A percentile compares a stretch with the other conserved stretches of the same genome.
These are phyloP conservation scores for Sebastes trivittatus DNA, from an alignment of 2,797 vertebrate species.

Conservation along the genomic window DNA sequence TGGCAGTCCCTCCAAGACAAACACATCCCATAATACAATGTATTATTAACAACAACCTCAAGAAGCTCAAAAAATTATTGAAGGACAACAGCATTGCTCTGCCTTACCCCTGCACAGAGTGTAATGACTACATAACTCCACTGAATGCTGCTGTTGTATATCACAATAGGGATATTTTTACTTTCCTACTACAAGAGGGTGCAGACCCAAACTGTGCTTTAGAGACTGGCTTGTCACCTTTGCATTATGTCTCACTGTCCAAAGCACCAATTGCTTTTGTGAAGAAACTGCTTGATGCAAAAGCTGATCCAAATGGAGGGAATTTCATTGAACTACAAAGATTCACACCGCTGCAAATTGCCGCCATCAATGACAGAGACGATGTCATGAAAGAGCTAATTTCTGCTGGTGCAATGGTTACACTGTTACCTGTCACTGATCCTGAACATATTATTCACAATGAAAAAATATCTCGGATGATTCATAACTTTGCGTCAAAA, in stretches of 20 bases:
- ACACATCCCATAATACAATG: no score
- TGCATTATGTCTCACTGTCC: slow-evolving; percentile 43
- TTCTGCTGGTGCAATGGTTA: background rate
- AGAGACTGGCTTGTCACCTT: background rate
- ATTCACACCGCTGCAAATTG: slow-evolving; percentile 38
- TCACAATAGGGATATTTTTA: no score
- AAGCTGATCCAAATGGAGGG: slow-evolving; percentile 28
- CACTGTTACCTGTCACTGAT: fast-evolving
- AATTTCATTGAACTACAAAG: fast-evolving
- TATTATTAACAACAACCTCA: no score
- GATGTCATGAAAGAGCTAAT: slow-evolving; percentile 46
- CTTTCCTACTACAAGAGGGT: background rate
- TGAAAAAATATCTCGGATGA: slow-evolving; percentile 24
- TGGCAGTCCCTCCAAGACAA: no score
- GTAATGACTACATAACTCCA: no score
- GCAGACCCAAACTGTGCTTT: background rate
- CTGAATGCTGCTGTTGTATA: no score
- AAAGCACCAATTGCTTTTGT: slow-evolving; percentile 30
- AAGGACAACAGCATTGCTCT: no score
- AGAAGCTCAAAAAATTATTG: no score
- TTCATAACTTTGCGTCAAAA: slow-evolving; percentile 2
- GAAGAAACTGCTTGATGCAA: slow-evolving; percentile 42
- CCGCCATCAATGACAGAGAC: background rate
- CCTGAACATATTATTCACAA: fast-evolving
- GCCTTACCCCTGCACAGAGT: no score